A percentile compares a stretch with the other conserved stretches of the same genome.
Conservation (phyloP, 1,140 invertebrate genomes). For the Drosophila obscura region DNA sequence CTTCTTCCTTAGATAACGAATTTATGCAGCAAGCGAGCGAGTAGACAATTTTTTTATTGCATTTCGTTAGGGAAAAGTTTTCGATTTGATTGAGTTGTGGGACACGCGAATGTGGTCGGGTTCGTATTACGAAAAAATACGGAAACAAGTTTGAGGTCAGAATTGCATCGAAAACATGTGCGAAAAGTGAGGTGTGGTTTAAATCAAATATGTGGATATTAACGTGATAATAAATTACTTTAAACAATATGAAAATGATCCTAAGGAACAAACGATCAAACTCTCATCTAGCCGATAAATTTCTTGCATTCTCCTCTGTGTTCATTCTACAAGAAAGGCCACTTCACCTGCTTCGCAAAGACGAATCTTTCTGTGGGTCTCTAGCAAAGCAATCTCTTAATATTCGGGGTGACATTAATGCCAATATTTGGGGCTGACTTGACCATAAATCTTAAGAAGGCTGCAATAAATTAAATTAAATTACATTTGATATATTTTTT, state of each 20-base stretch:
- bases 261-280: too few relatives aligned
- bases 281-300: too few relatives aligned
- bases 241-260: too few relatives aligned
- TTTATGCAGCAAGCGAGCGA: conserved; percentile 23
- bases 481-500: conserved; percentile 61
- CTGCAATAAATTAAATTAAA: conserved; percentile 73
- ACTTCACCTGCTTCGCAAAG: conserved; percentile 19
- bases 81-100: conserved; percentile 58
- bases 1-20: conserved; percentile 52
- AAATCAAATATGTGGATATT: too few relatives aligned
- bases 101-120: conserved; percentile 23
- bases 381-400: conserved; percentile 29
- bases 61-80: conserved; percentile 22
- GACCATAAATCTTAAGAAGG: conserved; percentile 58
- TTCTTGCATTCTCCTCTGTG: neutral
- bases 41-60: conserved; percentile 15
- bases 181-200: too few relatives aligned
- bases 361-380: neutral
- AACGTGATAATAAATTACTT: too few relatives aligned
- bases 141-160: neutral
- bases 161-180: too few relatives aligned
- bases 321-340: neutral
- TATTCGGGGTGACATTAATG: conserved; percentile 60
- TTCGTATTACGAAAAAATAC: neutral
- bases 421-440: conserved; percentile 54